Evolutionary conservation across 2,113 vertebrate species (phyloP).

Genomic region (Neodon shergylaensis): DNA sequence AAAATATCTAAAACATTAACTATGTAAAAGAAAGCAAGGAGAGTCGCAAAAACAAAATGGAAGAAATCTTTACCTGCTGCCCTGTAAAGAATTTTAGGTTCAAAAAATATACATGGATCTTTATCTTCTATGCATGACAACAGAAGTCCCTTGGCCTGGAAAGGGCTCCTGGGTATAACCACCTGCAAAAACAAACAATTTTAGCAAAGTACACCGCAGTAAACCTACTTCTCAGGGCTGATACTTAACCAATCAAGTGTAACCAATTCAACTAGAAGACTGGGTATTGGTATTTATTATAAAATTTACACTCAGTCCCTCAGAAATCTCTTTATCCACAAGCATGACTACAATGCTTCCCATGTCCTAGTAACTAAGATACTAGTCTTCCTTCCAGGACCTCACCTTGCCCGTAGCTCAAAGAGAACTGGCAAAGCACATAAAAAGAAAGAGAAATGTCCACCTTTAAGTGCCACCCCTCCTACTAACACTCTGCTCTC

Average conservation of each 20-base stretch:
- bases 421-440: background rate
- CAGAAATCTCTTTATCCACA: background rate
- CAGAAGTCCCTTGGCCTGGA: slow-evolving; percentile 97
- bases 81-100: slow-evolving; percentile 99
- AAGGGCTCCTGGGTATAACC: slow-evolving; percentile 95
- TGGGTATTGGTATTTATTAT: background rate
- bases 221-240: background rate
- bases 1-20: background rate
- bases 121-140: slow-evolving; percentile 96
- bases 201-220: slow-evolving; percentile 46
- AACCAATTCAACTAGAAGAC: background rate
- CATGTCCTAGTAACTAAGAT: background rate
- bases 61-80: slow-evolving; percentile 93
- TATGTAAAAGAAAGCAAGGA: slow-evolving; percentile 38
- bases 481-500: background rate
- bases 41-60: slow-evolving; percentile 51
- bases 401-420: background rate
- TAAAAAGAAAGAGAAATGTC: background rate
- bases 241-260: slow-evolving; percentile 42
- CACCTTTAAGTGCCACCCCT: background rate
- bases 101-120: slow-evolving; percentile 99
- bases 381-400: background rate
- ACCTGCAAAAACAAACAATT: slow-evolving; percentile 86
- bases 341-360: slow-evolving; percentile 1
- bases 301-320: background rate